Conservation (phyloP, 1,140 invertebrate species). For the Drosophila melanica region DNA sequence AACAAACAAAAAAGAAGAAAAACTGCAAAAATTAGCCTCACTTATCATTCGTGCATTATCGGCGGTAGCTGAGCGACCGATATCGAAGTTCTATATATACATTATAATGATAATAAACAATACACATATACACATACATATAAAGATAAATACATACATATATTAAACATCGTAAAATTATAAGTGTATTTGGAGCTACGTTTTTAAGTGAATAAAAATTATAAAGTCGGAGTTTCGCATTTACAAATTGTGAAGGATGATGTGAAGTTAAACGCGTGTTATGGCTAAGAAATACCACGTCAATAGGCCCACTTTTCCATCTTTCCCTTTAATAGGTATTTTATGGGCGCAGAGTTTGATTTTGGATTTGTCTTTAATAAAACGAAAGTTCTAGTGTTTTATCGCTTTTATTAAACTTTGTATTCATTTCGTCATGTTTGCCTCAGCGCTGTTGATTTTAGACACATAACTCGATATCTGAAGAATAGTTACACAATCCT, state of each 20-base stretch:
- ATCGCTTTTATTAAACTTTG: conserved; percentile 80
- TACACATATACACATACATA: conserved; percentile 75
- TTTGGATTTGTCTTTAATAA: too few species aligned
- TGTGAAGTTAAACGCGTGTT: too few species aligned
- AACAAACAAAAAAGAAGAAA: background rate
- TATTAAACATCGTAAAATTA: conserved; percentile 82
- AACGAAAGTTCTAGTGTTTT: conserved; percentile 37
- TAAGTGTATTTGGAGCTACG: conserved; percentile 82
- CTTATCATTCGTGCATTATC: conserved; percentile 74
- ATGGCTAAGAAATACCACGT: background rate
- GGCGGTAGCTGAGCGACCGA: conserved; percentile 52
- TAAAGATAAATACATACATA: conserved; percentile 76
- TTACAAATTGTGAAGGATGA: background rate
- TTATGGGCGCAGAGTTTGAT: too few species aligned
- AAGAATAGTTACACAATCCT: conserved; percentile 36
- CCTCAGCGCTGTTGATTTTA: conserved; percentile 43
- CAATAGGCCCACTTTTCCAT: background rate
- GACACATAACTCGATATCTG: conserved; percentile 40
- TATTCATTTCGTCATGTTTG: conserved; percentile 78
- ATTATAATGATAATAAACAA: conserved; percentile 76
- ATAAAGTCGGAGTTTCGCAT: conserved; percentile 62
- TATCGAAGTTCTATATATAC: conserved; percentile 76
- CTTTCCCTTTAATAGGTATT: too few species aligned
- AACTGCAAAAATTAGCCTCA: conserved; percentile 39
- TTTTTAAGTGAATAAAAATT: conserved; percentile 82